These are phyloP conservation scores for Eupelmus urozonus DNA, from an alignment of 2,888 invertebrate genomes.

Conservation along the genomic window DNA sequence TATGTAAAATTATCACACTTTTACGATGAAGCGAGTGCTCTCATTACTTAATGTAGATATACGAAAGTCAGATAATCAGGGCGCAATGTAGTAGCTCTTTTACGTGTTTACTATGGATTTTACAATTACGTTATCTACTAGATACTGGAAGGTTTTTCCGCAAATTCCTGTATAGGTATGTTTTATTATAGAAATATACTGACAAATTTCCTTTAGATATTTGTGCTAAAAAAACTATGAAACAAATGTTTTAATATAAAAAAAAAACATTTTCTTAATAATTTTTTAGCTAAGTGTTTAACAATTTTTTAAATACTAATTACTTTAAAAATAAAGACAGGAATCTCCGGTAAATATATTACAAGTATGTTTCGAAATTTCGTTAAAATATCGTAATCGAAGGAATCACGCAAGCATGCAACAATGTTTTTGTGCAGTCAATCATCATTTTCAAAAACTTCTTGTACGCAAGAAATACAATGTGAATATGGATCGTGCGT, in stretches of 20 bases:
- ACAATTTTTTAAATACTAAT: not conserved
- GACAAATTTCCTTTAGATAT: no score
- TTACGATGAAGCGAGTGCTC: conserved; percentile 49
- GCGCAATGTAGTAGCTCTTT: conserved; percentile 39
- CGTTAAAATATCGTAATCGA: conserved; percentile 6
- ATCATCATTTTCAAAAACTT: conserved; percentile 19
- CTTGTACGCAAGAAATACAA: conserved; percentile 5
- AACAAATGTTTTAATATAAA: not conserved
- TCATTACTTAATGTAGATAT: conserved; percentile 10
- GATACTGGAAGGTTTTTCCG: conserved; percentile 34
- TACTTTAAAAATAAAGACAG: conserved; percentile 1
- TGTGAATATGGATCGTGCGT: conserved; percentile 26
- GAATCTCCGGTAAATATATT: conserved; percentile 18
- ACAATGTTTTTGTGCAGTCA: conserved; percentile 36
- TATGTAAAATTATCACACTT: conserved; percentile 47
- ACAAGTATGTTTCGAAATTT: conserved; percentile 29
- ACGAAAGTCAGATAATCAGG: conserved; percentile 24
- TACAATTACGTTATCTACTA: conserved; percentile 36
- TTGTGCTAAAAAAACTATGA: no score
- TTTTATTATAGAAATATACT: not conserved
- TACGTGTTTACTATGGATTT: conserved; percentile 19
- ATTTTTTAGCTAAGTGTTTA: not conserved
- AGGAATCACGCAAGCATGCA: conserved; percentile 52
- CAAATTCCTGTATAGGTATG: conserved; percentile 15
- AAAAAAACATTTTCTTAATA: not conserved